Evolutionary conservation across 1,140 invertebrate genomes (phyloP).

Genomic region (Pararge aegeria): DNA sequence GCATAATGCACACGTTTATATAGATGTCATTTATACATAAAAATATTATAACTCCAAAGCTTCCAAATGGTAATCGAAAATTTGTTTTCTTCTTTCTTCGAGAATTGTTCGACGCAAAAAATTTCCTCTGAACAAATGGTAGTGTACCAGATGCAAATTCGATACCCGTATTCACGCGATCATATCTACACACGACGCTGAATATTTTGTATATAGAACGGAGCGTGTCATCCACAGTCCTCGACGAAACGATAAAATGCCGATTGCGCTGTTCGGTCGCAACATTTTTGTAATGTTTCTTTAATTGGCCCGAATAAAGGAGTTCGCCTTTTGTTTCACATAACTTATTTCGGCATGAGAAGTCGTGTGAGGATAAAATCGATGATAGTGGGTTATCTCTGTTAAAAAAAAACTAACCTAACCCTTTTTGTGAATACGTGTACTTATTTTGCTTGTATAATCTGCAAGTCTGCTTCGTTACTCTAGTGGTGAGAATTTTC

Average conservation of each 20-base stretch:
- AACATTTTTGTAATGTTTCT: conserved; percentile 38
- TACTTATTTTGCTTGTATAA: no score
- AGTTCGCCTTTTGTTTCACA: conserved; percentile 2
- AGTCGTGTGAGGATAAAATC: not conserved
- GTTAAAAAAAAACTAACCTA: no score
- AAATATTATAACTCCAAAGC: no score
- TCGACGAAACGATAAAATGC: conserved; percentile 43
- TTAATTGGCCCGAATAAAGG: conserved; percentile 29
- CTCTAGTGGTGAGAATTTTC: no score
- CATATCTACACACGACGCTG: conserved; percentile 58
- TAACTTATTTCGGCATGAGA: not conserved
- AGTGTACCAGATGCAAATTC: conserved; percentile 39
- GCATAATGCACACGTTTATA: no score
- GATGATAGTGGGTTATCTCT: not conserved
- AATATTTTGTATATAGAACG: conserved; percentile 63
- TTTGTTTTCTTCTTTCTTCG: no score
- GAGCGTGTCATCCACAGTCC: conserved; percentile 35
- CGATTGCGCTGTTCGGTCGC: conserved; percentile 30
- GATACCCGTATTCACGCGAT: conserved; percentile 56
- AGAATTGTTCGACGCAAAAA: not conserved
- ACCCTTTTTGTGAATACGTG: not conserved
- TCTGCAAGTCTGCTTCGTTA: no score
- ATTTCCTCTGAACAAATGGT: conserved; percentile 35
- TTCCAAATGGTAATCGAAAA: no score
- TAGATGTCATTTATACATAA: no score